phyloP scores from a whole-genome alignment of 2,888 invertebrate species.

The Hydraecia micacea region DNA sequence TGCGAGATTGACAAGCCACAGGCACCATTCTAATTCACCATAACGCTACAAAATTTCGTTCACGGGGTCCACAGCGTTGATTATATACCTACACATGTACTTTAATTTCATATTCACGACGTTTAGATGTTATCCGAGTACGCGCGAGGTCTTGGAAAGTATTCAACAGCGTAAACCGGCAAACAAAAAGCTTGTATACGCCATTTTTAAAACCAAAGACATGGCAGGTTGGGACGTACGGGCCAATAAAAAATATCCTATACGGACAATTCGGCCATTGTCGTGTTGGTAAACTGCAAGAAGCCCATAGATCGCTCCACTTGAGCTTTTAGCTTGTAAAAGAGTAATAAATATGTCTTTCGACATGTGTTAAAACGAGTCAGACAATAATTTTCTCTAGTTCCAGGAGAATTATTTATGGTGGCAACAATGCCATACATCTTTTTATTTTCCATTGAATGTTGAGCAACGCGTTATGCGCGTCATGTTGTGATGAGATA shows the following conservation, averaged over 20 bases:
- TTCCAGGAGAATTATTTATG: slow-evolving; percentile 71
- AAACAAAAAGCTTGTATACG: slow-evolving; percentile 92
- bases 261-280: slow-evolving; percentile 90
- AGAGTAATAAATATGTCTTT: slow-evolving; percentile 89
- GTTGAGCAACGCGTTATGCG: slow-evolving; percentile 21
- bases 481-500: slow-evolving; percentile 33
- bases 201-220: slow-evolving; percentile 91
- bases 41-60: slow-evolving; percentile 88
- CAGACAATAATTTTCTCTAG: slow-evolving; percentile 80
- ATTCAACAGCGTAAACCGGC: slow-evolving; percentile 90
- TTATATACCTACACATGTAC: slow-evolving; percentile 90
- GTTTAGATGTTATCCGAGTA: slow-evolving; percentile 83
- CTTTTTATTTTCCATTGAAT: slow-evolving; percentile 43
- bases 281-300: slow-evolving; percentile 90
- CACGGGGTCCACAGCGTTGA: slow-evolving; percentile 88
- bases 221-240: slow-evolving; percentile 89
- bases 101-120: slow-evolving; percentile 90
- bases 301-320: slow-evolving; percentile 90
- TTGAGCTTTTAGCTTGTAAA: slow-evolving; percentile 88
- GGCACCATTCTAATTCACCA: slow-evolving; percentile 91
- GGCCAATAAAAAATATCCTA: slow-evolving; percentile 90
- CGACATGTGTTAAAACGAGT: slow-evolving; percentile 88
- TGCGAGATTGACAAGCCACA: slow-evolving; percentile 89
- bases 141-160: slow-evolving; percentile 85
- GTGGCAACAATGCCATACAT: slow-evolving; percentile 75